Base-by-base conservation (phyloP, 2,888 invertebrate species). In the Hydrotaea diabolus region DNA sequence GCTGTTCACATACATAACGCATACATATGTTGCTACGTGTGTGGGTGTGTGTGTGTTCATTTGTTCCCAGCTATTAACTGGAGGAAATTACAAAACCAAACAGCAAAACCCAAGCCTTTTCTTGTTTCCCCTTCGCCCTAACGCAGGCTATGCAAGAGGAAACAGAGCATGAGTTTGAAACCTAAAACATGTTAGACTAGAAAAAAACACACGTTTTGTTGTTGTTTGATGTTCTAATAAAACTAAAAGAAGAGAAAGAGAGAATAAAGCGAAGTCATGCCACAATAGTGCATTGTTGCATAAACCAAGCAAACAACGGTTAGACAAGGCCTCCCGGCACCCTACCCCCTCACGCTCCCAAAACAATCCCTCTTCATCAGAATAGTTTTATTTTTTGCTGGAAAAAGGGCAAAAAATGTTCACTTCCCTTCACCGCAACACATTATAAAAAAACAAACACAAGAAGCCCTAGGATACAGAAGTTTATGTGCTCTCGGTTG, bases 401-500 rank as follows among this genome's bases (percentile, higher is more conserved):
- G 43, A 66, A 21, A 55, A 55, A 21, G 11, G 11, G 55, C 55
- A 55, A 21, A 53, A 21, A 55, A 66, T 66, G 39, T 66, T 66
- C 66, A 43, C 39, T 66, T 66, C 39, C 26, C 26, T 36, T 43
- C 19, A 31, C 66, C 43, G 15, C 66, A 66, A 36, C 19, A 43
- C 17, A 66, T 19, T 55, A 21, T 39, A 43, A 43, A 31, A 31
- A 31, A 66, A 19, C 43, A 66, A 43, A 43, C 21, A 43, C 21
- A 15, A 66, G 21, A 39, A 66, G 66, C 66, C 66, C 43, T 66
- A 66, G 66, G 66, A 39, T 0, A 66, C 7, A 43, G 43, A 66
- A 66, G 15, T 31, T 62, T 23, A 31, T 39, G 13, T 39, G 39
- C 39, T 3, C 7, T 13, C 13, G 39, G 39, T 39, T n/a, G n/a